phyloP scores from a whole-genome alignment of 1,140 invertebrate species.

The Drosophila obscura region DNA sequence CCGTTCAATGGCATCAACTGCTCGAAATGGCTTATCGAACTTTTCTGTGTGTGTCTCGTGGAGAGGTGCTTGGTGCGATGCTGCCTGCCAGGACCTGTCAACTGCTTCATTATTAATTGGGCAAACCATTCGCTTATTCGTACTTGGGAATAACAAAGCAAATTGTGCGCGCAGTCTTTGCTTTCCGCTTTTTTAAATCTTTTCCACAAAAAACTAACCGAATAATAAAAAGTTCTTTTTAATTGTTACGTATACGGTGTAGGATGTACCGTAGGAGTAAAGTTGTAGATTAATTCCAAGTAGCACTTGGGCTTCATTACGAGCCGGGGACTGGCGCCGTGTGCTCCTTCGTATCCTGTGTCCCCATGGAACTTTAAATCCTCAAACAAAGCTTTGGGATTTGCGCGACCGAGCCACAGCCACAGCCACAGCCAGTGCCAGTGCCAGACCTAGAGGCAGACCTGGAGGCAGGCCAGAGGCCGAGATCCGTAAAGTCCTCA shows the following conservation, averaged over 20 bases:
- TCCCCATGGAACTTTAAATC: constrained; percentile 56
- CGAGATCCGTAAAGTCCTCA: constrained; percentile 39
- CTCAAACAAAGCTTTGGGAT: constrained; percentile 58
- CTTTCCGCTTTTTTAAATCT: constrained; percentile 5
- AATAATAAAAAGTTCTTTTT: constrained; percentile 46
- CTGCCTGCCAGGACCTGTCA: constrained; percentile 21
- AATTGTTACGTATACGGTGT: constrained; percentile 55
- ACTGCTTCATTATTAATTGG: constrained; percentile 51
- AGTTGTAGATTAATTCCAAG: constrained; percentile 60
- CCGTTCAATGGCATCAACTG: constrained; percentile 44
- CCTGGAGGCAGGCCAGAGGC: background rate
- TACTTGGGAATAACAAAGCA: constrained; percentile 19
- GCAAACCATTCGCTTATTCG: constrained; percentile 22
- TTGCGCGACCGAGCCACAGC: constrained; percentile 20
- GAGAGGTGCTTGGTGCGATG: constrained; percentile 21
- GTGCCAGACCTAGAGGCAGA: no score
- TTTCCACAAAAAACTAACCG: constrained; percentile 23
- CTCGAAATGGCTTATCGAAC: constrained; percentile 58
- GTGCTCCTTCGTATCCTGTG: constrained; percentile 9
- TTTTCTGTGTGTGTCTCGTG: constrained; percentile 40
- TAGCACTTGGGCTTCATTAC: constrained; percentile 65
- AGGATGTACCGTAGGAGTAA: constrained; percentile 13
- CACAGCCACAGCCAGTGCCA: background rate
- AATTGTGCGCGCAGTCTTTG: constrained; percentile 7
- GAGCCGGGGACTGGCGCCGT: constrained; percentile 1